Base-by-base conservation (phyloP, 2,797 vertebrate species). In the Buceros bicornis region DNA sequence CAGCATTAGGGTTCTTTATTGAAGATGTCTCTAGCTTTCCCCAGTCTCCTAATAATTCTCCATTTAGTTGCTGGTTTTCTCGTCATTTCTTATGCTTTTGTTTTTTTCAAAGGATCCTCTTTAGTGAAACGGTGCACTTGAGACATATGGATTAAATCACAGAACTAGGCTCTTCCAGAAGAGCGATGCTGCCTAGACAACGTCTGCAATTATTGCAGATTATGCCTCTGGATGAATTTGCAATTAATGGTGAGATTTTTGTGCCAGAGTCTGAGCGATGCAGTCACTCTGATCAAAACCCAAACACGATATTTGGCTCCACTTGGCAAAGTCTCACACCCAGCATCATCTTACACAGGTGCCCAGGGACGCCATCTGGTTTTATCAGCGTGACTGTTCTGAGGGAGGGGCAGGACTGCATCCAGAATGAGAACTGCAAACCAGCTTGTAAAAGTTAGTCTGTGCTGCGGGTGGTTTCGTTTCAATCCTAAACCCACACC, bases 71-170 rank as follows among this genome's bases (percentile, higher is more conserved):
- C 76, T 90, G 85, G 16, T 73, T 96, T 96, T 87, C 93, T 87
- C 82, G 43, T 96, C 47, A 85, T 67, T 91, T 11, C 74, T 87
- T 73, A 69, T 64, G 45, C 71, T 94, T 81, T 86, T 81, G 29
- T 58, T 13, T n/a, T 66, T 31, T 45, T 28, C 6, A 87, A 90
- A 57, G 57, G 56, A 73, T 86, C 57, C 37, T 90, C 80, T 89
- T 88, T 85, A 82, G 82, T 35, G 20, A 89, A 94, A 89, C 16
- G 35, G 51, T 69, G 60, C 64, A 26, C 13, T 83, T 5, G 62
- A 93, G 89, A 72, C 91, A 74, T 78, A 85, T 88, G 96, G 96
- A 96, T 96, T 78, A 74, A 95, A 96, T 96, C 93, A 87, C 53
- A 78, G 54, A 53, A 13, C 51, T 16, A 47, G 45, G 76, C 54